A percentile compares a stretch with the other conserved stretches of the same genome.
Evolutionary conservation across 2,888 invertebrate genomes (phyloP).

Genomic region (Miltochrista miniata): DNA sequence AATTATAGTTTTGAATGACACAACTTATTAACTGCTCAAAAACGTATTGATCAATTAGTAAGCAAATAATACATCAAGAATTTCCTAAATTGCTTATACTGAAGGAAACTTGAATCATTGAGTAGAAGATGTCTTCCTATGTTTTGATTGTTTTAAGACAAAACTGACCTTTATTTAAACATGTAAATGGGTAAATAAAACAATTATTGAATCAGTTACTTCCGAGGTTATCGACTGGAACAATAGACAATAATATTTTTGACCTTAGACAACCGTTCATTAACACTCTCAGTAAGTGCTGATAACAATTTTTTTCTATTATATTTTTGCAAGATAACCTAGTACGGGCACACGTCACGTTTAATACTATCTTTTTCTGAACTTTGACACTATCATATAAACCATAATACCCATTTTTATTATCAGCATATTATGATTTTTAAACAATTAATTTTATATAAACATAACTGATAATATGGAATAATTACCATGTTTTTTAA

Average conservation of each 20-base stretch:
- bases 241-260: constrained; percentile 11
- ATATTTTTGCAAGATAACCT: background rate
- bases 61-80: no score
- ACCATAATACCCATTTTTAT: no score
- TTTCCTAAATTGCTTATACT: no score
- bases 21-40: no score
- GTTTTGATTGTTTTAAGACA: background rate
- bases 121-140: background rate
- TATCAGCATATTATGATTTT: no score
- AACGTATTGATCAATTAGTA: no score
- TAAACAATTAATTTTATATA: no score
- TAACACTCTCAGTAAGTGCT: background rate
- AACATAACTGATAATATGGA: no score
- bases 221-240: constrained; percentile 23
- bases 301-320: background rate
- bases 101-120: background rate
- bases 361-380: background rate
- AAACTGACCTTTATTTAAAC: constrained; percentile 12
- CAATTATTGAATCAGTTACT: constrained; percentile 15
- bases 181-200: constrained; percentile 14
- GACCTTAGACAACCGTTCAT: constrained; percentile 12
- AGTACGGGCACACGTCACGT: background rate
- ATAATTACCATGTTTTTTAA: no score
- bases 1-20: no score
- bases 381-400: background rate